phyloP scores from a whole-genome alignment of 2,888 invertebrate species.

The Caenorhabditis sp. region DNA sequence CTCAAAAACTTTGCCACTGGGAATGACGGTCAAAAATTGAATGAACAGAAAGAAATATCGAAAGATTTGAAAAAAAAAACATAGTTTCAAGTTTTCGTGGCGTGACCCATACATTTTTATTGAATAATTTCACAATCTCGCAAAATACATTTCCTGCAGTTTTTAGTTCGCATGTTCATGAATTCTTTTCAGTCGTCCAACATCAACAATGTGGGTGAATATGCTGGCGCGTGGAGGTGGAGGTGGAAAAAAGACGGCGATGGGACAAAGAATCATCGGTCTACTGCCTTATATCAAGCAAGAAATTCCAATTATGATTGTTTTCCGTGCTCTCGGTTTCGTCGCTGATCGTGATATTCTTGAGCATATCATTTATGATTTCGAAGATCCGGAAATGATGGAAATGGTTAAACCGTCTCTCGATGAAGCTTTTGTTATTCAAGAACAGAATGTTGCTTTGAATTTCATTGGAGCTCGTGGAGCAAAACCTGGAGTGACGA shows the following conservation, averaged over 20 bases:
- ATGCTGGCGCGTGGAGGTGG: constrained; percentile 98
- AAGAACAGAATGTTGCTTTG: constrained; percentile 97
- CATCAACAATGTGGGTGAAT: constrained; percentile 90
- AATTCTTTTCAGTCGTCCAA: constrained; percentile 82
- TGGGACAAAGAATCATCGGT: constrained; percentile 96
- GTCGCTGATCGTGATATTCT: constrained; percentile 98
- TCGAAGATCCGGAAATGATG: constrained; percentile 99
- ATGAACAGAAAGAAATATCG: too few relatives aligned
- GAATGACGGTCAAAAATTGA: too few relatives aligned
- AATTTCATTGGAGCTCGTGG: constrained; percentile 98
- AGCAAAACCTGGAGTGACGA: constrained; percentile 95
- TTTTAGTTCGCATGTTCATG: background rate
- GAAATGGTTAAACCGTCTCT: constrained; percentile 99
- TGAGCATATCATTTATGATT: constrained; percentile 99
- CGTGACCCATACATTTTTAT: too few relatives aligned
- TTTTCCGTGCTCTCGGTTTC: constrained; percentile 97
- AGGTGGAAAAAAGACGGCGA: constrained; percentile 85
- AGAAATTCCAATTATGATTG: constrained; percentile 99
- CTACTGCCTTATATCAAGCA: constrained; percentile 94
- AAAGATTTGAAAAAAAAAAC: too few relatives aligned
- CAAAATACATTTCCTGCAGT: too few relatives aligned
- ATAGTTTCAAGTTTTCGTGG: too few relatives aligned
- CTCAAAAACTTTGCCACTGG: too few relatives aligned
- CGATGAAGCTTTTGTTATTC: constrained; percentile 97
- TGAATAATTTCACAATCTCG: too few relatives aligned